Evolutionary conservation across 2,797 vertebrate genomes (phyloP), one percentile per base, ranked within the genome.

Genomic region (Pangasius macronema): DNA sequence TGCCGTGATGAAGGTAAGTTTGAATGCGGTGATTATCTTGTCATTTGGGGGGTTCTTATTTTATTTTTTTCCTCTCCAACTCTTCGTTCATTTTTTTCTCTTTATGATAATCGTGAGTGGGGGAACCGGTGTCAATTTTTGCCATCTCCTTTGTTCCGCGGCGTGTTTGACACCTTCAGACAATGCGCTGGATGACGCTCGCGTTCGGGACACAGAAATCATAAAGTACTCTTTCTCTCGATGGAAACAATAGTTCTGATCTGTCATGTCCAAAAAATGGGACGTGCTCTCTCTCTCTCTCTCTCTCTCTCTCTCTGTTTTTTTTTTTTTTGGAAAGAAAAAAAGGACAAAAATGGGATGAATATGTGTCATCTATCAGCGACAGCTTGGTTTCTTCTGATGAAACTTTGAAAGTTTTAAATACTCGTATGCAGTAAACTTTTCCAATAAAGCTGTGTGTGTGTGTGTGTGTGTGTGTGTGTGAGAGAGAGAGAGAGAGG

Each of bases 11-110:
- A 95, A 96, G 95, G 95, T 96, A 95, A 95, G 94, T 94, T 94
- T 94, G 93, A 96, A 96, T 95, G 95, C 92, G 89, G 94, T 95
- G 93, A 96, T 96, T 96, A 96, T 96, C 94, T 95, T 96, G 96
- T 96, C 96, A 96, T 94, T 95, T 94, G 83, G 89, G 90, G 88
- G 87, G 89, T 88, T 91, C 92, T 92, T 88, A 89, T 85, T 89
- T 77, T 86, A 85, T 90, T 84, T 86, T 90, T 85, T 90, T 82
- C 85, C 42, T n/a, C 72, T 53, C 39, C 18, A 65, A 77, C 61
- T 75, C 68, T 85, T 87, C 87, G 73, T 85, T 80, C 75, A 85
- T 86, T 88, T 89, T 88, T 89, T 83, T 83, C 84, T 83, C 63
- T 86, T 89, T 91, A 86, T 89, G 84, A 91, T 88, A 89, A 90